Percentiles rank a stretch among this genome's conserved stretches.
These are phyloP conservation scores for Ophion obscuratus DNA, from an alignment of 2,888 invertebrate genomes.

Conservation along the genomic window DNA sequence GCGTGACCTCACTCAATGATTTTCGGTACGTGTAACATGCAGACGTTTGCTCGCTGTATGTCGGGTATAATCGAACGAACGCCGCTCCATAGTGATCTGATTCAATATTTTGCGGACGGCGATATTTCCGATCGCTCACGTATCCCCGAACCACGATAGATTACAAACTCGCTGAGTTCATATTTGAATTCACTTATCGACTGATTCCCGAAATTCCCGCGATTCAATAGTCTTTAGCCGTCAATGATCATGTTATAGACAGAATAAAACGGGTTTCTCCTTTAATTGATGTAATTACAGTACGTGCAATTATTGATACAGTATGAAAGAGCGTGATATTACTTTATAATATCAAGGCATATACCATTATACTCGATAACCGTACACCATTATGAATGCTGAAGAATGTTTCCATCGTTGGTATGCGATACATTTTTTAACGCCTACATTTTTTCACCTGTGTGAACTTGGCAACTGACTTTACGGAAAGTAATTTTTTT, in stretches of 20 bases:
- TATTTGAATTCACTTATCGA: background rate
- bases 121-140: constrained; percentile 25
- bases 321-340: too few species aligned
- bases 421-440: too few species aligned
- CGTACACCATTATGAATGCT: too few species aligned
- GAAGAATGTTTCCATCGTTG: too few species aligned
- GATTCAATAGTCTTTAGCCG: background rate
- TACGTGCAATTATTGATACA: background rate
- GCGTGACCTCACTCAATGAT: constrained; percentile 46
- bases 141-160: background rate
- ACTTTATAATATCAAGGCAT: too few species aligned
- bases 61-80: background rate
- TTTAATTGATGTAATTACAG: too few species aligned
- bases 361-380: too few species aligned
- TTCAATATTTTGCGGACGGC: constrained; percentile 47
- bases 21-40: constrained; percentile 30
- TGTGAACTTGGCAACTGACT: too few species aligned
- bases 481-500: too few species aligned
- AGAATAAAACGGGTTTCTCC: background rate
- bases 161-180: constrained; percentile 16
- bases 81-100: constrained; percentile 31
- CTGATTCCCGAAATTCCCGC: background rate
- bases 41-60: background rate
- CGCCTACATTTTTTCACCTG: too few species aligned
- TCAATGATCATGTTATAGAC: background rate